Evolutionary conservation across 2,888 invertebrate species (phyloP).

Genomic region (Sesia apiformis): DNA sequence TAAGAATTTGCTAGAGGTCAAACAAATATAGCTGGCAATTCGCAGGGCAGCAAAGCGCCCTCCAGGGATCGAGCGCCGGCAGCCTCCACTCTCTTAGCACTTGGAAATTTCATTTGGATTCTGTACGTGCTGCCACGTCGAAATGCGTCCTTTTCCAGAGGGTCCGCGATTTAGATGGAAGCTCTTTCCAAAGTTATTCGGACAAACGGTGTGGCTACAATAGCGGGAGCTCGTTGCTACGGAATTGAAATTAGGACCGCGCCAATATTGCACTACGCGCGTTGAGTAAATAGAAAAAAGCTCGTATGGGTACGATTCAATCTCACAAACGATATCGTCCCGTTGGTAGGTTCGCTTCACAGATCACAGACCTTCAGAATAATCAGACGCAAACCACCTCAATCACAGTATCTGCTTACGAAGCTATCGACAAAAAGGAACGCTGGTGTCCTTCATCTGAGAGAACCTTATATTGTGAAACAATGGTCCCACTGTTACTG

Average conservation of each 20-base stretch:
- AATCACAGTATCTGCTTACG: conserved; percentile 14
- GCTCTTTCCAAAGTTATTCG: conserved; percentile 47
- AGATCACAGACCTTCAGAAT: conserved; percentile 23
- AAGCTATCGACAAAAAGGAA: conserved; percentile 11
- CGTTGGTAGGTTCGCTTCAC: conserved; percentile 11
- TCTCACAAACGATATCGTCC: conserved; percentile 27
- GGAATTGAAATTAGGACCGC: conserved; percentile 58
- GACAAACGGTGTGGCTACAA: conserved; percentile 37
- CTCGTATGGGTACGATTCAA: conserved; percentile 36
- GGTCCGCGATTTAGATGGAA: conserved; percentile 41
- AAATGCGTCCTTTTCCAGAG: conserved; percentile 49
- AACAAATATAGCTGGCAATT: conserved; percentile 33
- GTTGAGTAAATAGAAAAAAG: conserved; percentile 43
- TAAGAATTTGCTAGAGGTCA: conserved; percentile 19
- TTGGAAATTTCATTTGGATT: conserved; percentile 63
- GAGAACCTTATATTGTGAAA: conserved; percentile 34
- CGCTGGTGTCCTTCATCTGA: conserved; percentile 30
- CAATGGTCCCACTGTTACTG: conserved; percentile 32
- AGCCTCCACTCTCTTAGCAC: conserved; percentile 39
- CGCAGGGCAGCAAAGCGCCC: conserved; percentile 25
- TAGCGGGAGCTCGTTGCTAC: conserved; percentile 43
- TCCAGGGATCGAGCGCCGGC: conserved; percentile 26
- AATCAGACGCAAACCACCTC: conserved; percentile 22
- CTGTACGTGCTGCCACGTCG: conserved; percentile 55
- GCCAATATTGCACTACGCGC: conserved; percentile 30